Evolutionary conservation across 2,797 vertebrate species (phyloP), one percentile per base, ranked within the genome.

Genomic region (Xiphorhynchus erythropygius): DNA sequence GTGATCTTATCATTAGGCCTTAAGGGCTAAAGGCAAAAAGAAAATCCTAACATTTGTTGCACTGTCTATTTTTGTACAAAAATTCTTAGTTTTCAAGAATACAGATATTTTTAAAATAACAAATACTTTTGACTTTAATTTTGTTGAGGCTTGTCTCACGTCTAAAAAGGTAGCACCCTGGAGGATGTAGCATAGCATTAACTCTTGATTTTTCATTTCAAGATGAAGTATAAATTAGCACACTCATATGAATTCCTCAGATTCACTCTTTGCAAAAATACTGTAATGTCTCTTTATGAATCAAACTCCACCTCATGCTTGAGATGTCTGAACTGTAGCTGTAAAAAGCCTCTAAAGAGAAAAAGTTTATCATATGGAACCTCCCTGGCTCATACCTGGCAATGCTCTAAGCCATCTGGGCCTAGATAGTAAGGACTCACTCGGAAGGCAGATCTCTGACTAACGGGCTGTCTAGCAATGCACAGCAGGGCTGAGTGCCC

Each of bases 401-500:
- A 35, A n/a, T 0, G 1, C 13, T 50, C 5, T 10, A 37, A 56
- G 33, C 7, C 27, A 50, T 13, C 24, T n/a, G 10, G 30, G 9
- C 23, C 33, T 86, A 9, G 13, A 6, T 9, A 32, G 13, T 11
- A 63, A 41, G 32, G 37, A n/a, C 19, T 30, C 4, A 4, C 15
- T 69, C 60, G 69, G 33, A 67, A 52, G 47, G 33, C 25, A 63
- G 28, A 22, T 69, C 52, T 47, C 28, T 49, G 19, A n/a, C 24
- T 60, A 4, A 77, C 37, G 37, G 11, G 4, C 14, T 63, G 4
- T 30, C 18, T 19, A 50, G 23, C 9, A 56, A 5, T 22, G 28
- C 32, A 17, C 1, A 3, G 22, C 13, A 25, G 37, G 37, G 7
- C 67, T 87, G 22, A 24, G 33, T 49, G 2, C 23, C 46, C 10